Percentiles rank a stretch among this genome's conserved stretches.
These are phyloP conservation scores for Coreoperca whiteheadi DNA, from an alignment of 2,113 vertebrate genomes.

Conservation along the genomic window DNA sequence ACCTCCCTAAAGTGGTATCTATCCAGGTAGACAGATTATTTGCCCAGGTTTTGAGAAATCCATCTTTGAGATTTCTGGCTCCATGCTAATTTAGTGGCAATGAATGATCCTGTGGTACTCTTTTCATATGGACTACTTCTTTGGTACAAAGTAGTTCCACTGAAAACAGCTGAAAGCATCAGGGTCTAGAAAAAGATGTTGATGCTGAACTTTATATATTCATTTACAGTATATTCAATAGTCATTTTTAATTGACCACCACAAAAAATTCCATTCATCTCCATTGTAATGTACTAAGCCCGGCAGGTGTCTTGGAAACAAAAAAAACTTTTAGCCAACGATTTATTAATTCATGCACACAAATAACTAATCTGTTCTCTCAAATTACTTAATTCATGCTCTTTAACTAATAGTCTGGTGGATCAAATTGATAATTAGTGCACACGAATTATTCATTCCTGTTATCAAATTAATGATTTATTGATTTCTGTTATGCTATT, in stretches of 20 bases:
- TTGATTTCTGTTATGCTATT: too few species aligned
- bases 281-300: background rate
- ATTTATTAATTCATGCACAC: too few species aligned
- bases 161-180: background rate
- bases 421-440: too few species aligned
- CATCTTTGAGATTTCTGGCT: background rate
- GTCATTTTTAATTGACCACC: background rate
- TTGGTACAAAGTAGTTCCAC: background rate
- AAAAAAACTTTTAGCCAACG: too few species aligned
- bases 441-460: background rate
- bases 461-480: background rate
- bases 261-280: background rate
- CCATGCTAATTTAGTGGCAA: background rate
- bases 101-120: background rate
- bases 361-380: background rate
- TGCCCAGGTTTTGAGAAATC: background rate
- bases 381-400: background rate
- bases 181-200: background rate
- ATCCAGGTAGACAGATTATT: background rate
- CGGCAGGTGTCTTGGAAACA: too few species aligned
- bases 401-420: background rate
- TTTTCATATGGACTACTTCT: background rate
- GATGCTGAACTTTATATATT: background rate
- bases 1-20: background rate
- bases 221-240: background rate